Percentiles rank a stretch among this genome's conserved stretches.
phyloP scores from a whole-genome alignment of 2,888 invertebrate species.

The Pocota personata region DNA sequence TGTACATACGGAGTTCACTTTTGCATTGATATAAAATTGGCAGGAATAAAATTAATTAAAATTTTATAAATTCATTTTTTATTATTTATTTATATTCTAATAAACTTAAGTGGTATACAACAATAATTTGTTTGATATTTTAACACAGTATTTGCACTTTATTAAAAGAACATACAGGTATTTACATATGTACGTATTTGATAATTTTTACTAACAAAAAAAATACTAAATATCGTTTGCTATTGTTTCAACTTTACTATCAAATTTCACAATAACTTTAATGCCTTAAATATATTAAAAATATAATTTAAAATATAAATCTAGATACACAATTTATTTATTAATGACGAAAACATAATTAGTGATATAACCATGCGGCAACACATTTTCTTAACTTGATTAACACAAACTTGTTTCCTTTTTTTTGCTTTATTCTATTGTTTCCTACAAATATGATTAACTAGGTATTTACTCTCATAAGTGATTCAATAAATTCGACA shows the following conservation, averaged over 20 bases:
- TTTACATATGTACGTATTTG: slow-evolving; percentile 39
- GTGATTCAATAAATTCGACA: slow-evolving; percentile 44
- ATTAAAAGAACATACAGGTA: slow-evolving; percentile 21
- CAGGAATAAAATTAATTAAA: not conserved
- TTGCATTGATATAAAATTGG: too few species aligned
- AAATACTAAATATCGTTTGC: slow-evolving; percentile 13
- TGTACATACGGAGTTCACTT: too few species aligned
- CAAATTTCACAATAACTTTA: not conserved
- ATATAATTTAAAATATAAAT: slow-evolving; percentile 20
- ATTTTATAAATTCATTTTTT: slow-evolving; percentile 8
- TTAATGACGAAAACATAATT: not conserved
- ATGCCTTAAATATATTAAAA: slow-evolving; percentile 5
- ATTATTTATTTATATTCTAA: slow-evolving; percentile 10
- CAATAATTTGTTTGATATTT: slow-evolving; percentile 49
- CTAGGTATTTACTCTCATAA: slow-evolving; percentile 9
- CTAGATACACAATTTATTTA: slow-evolving; percentile 1
- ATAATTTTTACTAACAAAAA: slow-evolving; percentile 22
- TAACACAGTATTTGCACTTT: slow-evolving; percentile 57
- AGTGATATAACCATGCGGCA: not conserved
- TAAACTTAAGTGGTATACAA: slow-evolving; percentile 36
- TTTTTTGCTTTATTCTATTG: not conserved
- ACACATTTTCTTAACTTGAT: not conserved
- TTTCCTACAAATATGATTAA: slow-evolving; percentile 11
- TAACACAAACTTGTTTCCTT: slow-evolving; percentile 4
- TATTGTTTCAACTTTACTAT: slow-evolving; percentile 9